These are phyloP conservation scores for Chelonus formosanus DNA, from an alignment of 2,888 invertebrate genomes.

Conservation along the genomic window DNA sequence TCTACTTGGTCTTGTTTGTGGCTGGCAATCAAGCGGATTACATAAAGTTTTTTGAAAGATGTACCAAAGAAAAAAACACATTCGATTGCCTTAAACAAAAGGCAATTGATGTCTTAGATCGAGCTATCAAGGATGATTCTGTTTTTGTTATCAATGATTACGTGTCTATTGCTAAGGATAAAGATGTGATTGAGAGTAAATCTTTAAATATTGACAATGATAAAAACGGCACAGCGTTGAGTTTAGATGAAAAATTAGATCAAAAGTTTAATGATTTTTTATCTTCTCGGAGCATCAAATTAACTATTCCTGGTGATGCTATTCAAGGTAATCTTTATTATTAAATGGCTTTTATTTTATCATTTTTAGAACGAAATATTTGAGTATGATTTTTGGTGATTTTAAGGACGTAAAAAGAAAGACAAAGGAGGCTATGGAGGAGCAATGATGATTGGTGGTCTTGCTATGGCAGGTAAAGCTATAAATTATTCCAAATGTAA, in stretches of 20 bases:
- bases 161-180: slow-evolving; percentile 56
- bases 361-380: slow-evolving; percentile 9
- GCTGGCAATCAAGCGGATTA: slow-evolving; percentile 47
- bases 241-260: slow-evolving; percentile 58
- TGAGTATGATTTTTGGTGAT: slow-evolving; percentile 23
- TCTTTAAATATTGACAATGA: slow-evolving; percentile 22
- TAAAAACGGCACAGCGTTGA: slow-evolving; percentile 47
- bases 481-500: slow-evolving; percentile 16
- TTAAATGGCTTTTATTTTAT: slow-evolving; percentile 2
- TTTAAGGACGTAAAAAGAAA: slow-evolving; percentile 68
- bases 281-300: slow-evolving; percentile 57
- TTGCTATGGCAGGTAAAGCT: slow-evolving; percentile 68
- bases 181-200: slow-evolving; percentile 40
- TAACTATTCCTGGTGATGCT: slow-evolving; percentile 61
- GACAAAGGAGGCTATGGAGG: slow-evolving; percentile 64
- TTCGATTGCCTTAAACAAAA: slow-evolving; percentile 60
- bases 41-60: slow-evolving; percentile 56
- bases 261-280: slow-evolving; percentile 59
- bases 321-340: slow-evolving; percentile 56
- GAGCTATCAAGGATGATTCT: slow-evolving; percentile 58
- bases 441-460: slow-evolving; percentile 70
- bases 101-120: slow-evolving; percentile 57
- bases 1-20: slow-evolving; percentile 39
- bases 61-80: slow-evolving; percentile 58
- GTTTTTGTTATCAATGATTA: slow-evolving; percentile 60